Evolutionary conservation across 2,797 vertebrate species (phyloP).

Genomic region (Sphenodon punctatus): DNA sequence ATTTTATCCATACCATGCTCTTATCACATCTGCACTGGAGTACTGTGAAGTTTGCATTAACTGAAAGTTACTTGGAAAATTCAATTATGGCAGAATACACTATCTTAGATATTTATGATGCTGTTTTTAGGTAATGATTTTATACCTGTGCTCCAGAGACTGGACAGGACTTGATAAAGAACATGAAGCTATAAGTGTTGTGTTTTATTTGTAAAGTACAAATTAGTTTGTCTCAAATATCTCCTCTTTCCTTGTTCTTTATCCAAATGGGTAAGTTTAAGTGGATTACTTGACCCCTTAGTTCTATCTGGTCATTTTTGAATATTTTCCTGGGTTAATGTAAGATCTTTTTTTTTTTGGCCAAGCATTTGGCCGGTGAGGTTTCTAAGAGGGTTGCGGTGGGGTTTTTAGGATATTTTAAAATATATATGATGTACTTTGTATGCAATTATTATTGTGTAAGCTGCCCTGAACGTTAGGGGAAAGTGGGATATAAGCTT

Average conservation of each 20-base stretch:
- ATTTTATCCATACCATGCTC: not conserved
- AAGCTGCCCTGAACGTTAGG: too few species aligned
- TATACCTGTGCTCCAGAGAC: not conserved
- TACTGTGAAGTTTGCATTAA: too few species aligned
- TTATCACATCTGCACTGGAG: not conserved
- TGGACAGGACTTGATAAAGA: too few species aligned
- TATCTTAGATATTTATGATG: not conserved
- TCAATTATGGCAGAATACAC: not conserved
- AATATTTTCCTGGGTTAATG: too few species aligned
- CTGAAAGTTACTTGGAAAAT: not conserved
- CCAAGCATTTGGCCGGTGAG: too few species aligned
- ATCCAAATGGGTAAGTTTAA: not conserved
- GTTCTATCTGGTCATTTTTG: not conserved
- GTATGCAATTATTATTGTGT: too few species aligned
- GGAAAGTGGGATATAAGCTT: too few species aligned
- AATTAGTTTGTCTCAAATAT: not conserved
- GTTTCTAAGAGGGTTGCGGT: too few species aligned
- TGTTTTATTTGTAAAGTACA: not conserved
- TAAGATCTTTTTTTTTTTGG: too few species aligned
- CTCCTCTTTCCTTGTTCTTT: not conserved
- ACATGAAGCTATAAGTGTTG: not conserved
- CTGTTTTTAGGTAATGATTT: not conserved
- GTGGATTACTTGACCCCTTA: accelerated
- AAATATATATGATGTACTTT: too few species aligned
- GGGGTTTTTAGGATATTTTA: too few species aligned